A percentile compares a stretch with the other conserved stretches of the same genome.
Conservation (phyloP, 2,888 invertebrate species). For the Ochropleura leucogaster region DNA sequence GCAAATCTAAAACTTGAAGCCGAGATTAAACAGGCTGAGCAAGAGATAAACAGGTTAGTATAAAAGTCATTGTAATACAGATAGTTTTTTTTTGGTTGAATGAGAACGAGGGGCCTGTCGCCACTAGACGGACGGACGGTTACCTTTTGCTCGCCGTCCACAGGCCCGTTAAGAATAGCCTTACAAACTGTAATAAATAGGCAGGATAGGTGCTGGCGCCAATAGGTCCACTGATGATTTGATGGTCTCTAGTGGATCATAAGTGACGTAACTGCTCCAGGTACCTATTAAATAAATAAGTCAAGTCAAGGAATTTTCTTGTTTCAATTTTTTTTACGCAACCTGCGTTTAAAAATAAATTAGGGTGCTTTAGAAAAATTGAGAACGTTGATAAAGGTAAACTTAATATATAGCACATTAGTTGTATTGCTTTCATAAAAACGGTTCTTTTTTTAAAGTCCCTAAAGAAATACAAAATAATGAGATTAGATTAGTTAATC, state of each 20-base stretch:
- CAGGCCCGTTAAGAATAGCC: too few species aligned
- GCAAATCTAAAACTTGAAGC: conserved; percentile 79
- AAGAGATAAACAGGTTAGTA: conserved; percentile 79
- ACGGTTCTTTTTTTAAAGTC: too few species aligned
- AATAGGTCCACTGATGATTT: not conserved
- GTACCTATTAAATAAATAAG: too few species aligned
- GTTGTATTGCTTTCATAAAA: not conserved
- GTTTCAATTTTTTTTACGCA: not conserved
- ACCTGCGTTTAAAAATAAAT: not conserved
- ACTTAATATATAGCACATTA: too few species aligned
- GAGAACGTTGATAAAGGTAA: too few species aligned
- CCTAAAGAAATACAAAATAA: not conserved
- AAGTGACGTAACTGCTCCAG: not conserved
- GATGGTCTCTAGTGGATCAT: not conserved
- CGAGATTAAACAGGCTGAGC: conserved; percentile 81
- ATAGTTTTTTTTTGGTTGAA: too few species aligned
- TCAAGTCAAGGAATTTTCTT: too few species aligned
- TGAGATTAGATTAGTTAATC: not conserved
- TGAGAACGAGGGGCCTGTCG: too few species aligned
- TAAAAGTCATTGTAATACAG: not conserved
- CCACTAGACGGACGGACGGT: too few species aligned
- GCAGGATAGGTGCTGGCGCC: too few species aligned
- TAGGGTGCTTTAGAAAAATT: not conserved
- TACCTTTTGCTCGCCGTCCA: too few species aligned
- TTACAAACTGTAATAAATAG: too few species aligned